Conservation (phyloP, 2,888 invertebrate species). For the Arrhopalites spinosus region DNA sequence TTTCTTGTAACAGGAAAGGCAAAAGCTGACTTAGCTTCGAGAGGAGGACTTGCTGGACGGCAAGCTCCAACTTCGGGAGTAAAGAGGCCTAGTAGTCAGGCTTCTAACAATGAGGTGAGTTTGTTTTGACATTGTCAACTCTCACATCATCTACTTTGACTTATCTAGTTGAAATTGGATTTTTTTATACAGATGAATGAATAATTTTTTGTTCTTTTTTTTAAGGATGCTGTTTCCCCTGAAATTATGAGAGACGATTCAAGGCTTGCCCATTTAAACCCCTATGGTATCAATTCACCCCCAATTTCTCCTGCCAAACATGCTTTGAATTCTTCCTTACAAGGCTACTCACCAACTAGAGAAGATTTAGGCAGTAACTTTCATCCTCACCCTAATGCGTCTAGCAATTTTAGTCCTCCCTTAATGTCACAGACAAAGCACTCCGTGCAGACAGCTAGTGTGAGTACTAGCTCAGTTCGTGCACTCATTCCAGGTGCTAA, state of each 20-base stretch:
- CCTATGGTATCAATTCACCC: constrained; percentile 39
- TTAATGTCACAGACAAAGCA: constrained; percentile 32
- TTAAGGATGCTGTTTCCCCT: constrained; percentile 41
- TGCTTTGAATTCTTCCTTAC: constrained; percentile 22
- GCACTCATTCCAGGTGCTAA: constrained; percentile 1
- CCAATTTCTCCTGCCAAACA: constrained; percentile 41
- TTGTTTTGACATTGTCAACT: background rate
- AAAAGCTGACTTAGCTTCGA: constrained; percentile 81
- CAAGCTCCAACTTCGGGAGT: constrained; percentile 41
- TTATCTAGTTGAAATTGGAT: background rate
- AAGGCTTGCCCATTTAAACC: constrained; percentile 28
- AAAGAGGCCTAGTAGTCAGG: constrained; percentile 44
- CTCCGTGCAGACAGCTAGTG: constrained; percentile 29
- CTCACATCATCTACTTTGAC: background rate
- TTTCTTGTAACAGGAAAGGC: no score
- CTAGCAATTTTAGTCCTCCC: constrained; percentile 21
- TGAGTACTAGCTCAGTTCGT: constrained; percentile 23
- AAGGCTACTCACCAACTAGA: constrained; percentile 26
- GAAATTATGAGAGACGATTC: constrained; percentile 44
- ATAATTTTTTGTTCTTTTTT: background rate
- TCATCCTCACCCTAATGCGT: constrained; percentile 14
- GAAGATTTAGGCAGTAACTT: constrained; percentile 27
- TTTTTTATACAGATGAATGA: constrained; percentile 3
- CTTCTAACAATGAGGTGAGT: constrained; percentile 36
- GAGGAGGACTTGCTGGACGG: constrained; percentile 74